Evolutionary conservation across 1,140 invertebrate genomes (phyloP).

Genomic region (Drosophila tani): DNA sequence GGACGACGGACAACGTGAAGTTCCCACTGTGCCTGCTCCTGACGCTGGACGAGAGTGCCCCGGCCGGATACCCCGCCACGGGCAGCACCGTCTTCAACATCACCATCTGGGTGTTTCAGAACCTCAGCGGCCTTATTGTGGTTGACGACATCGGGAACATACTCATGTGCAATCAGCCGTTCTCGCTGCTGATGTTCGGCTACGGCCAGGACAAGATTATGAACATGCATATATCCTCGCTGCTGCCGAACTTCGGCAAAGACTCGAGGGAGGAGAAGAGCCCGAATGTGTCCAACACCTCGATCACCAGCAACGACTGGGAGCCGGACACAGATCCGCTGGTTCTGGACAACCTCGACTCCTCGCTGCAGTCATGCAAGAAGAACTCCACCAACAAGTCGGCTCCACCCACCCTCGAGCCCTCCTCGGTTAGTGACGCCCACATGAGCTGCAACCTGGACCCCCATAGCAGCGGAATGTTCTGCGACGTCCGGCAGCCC

Average conservation of each 20-base stretch:
- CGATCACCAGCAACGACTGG: conserved; percentile 86
- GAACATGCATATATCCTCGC: conserved; percentile 86
- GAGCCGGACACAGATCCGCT: conserved; percentile 68
- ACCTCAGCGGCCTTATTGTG: conserved; percentile 89
- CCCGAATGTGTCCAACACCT: conserved; percentile 86
- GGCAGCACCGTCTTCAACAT: conserved; percentile 83
- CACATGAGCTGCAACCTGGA: conserved; percentile 28
- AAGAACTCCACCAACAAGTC: conserved; percentile 20
- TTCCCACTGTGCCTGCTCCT: conserved; percentile 88
- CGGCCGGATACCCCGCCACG: conserved; percentile 26
- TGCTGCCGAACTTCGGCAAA: conserved; percentile 86
- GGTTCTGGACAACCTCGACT: conserved; percentile 39
- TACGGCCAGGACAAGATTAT: conserved; percentile 87
- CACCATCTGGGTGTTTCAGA: conserved; percentile 87
- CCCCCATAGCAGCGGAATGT: conserved; percentile 22
- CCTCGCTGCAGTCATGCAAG: conserved; percentile 44
- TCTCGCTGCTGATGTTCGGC: conserved; percentile 88
- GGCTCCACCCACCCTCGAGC: conserved; percentile 4
- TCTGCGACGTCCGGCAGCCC: conserved; percentile 14
- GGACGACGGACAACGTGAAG: conserved; percentile 87
- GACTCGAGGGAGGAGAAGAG: conserved; percentile 83
- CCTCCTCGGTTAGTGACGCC: conserved; percentile 9
- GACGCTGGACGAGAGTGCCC: conserved; percentile 30
- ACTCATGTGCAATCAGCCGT: conserved; percentile 89
- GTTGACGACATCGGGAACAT: conserved; percentile 88